These are phyloP conservation scores for Periparus ater DNA, from an alignment of 2,797 vertebrate genomes.

Conservation along the genomic window DNA sequence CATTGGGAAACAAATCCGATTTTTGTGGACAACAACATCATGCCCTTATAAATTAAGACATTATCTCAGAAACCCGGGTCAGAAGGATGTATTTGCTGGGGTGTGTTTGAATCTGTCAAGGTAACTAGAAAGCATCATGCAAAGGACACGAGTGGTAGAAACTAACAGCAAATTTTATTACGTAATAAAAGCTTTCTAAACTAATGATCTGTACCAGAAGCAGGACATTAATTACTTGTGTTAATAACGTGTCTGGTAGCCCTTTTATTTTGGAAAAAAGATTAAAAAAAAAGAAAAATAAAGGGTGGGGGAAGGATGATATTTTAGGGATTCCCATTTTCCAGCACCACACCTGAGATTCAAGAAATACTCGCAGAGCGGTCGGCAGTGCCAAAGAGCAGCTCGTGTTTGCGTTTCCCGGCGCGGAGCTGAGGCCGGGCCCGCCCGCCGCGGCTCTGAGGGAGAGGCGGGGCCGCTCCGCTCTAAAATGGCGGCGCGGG, in stretches of 20 bases:
- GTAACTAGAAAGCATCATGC: not conserved
- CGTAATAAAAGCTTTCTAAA: not conserved
- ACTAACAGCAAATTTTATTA: not conserved
- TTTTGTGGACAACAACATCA: not conserved
- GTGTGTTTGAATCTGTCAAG: accelerated
- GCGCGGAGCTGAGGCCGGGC: accelerated
- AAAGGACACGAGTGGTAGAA: not conserved
- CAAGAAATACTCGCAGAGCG: not conserved
- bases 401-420: accelerated
- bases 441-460: not conserved
- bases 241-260: too few relatives aligned
- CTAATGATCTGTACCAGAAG: too few relatives aligned
- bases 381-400: not conserved
- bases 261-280: too few relatives aligned
- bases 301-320: accelerated
- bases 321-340: not conserved
- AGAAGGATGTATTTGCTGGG: not conserved
- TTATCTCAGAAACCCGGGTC: not conserved
- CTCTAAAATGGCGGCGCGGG: slow-evolving; percentile 30
- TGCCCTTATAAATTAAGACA: accelerated
- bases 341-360: too few relatives aligned
- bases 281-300: not conserved
- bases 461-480: not conserved
- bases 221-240: not conserved
- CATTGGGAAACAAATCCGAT: not conserved